A percentile compares a stretch with the other conserved stretches of the same genome.
Conservation (phyloP, 2,113 vertebrate species). For the Phasianus colchicus region DNA sequence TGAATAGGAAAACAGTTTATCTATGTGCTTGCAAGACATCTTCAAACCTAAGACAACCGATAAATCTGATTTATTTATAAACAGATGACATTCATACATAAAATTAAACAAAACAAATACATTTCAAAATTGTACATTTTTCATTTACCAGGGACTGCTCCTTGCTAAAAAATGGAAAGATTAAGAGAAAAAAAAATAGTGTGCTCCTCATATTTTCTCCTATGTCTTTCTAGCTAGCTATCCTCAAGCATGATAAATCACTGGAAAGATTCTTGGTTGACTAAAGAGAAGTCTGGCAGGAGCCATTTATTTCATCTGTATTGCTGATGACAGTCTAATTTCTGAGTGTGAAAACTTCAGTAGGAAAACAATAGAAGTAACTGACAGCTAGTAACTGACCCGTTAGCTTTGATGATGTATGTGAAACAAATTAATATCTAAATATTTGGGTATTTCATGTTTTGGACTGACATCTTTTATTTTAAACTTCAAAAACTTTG, state of each 20-base stretch:
- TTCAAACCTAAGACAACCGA: not conserved
- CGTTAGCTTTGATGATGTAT: not conserved
- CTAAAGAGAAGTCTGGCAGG: not conserved
- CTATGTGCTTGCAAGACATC: not conserved
- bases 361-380: not conserved
- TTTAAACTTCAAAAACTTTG: not conserved
- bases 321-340: not conserved
- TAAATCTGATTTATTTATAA: not conserved
- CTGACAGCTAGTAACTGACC: not conserved
- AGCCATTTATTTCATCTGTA: not conserved
- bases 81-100: not conserved
- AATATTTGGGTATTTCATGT: not conserved
- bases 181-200: not conserved
- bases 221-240: not conserved
- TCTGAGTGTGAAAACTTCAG: not conserved
- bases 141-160: not conserved
- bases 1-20: not conserved
- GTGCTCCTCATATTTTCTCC: not conserved
- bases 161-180: not conserved
- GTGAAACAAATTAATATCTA: not conserved
- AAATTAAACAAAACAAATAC: not conserved
- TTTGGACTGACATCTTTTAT: not conserved
- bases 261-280: not conserved
- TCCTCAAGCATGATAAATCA: not conserved
- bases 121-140: not conserved